Conservation (phyloP, 2,888 invertebrate genomes). For the Caenorhabditis becei region DNA sequence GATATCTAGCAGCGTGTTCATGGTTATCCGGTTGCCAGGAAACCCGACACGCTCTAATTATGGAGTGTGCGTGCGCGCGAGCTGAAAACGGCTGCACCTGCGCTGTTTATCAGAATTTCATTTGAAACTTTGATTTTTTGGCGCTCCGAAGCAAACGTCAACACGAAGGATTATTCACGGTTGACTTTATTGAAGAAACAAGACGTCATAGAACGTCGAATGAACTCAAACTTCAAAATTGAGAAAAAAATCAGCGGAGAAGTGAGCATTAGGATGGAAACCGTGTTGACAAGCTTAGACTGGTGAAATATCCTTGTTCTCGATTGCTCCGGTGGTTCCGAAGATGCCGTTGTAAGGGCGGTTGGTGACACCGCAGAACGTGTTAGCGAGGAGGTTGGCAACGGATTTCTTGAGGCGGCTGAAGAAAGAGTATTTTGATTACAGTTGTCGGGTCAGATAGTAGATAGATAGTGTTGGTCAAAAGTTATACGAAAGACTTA, state of each 20-base stretch:
- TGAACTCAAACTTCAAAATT: not conserved
- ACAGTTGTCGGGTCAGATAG: too few relatives aligned
- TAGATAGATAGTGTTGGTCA: not conserved
- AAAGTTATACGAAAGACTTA: not conserved
- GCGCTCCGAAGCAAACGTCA: not conserved
- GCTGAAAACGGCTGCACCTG: conserved; percentile 41
- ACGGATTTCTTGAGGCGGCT: conserved; percentile 36
- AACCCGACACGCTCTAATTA: conserved; percentile 40
- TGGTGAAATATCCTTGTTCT: not conserved
- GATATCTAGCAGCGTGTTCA: conserved; percentile 34
- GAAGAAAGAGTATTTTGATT: conserved; percentile 10
- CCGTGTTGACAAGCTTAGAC: conserved; percentile 13
- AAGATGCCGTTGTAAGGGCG: not conserved
- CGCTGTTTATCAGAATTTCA: conserved; percentile 36
- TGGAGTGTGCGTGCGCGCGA: conserved; percentile 15
- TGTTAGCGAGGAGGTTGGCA: conserved; percentile 14
- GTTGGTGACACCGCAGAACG: conserved; percentile 9
- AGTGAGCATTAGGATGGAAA: not conserved
- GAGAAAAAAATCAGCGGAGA: not conserved
- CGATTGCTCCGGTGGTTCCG: not conserved
- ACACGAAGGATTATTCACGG: not conserved
- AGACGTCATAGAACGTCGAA: not conserved
- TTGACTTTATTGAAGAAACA: conserved; percentile 8
- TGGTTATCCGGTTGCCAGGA: conserved; percentile 53
- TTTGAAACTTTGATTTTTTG: conserved; percentile 10